Evolutionary conservation across 92 coral and sea anemone genomes (phyloP).

Genomic region (Phenganax stokvisi): DNA sequence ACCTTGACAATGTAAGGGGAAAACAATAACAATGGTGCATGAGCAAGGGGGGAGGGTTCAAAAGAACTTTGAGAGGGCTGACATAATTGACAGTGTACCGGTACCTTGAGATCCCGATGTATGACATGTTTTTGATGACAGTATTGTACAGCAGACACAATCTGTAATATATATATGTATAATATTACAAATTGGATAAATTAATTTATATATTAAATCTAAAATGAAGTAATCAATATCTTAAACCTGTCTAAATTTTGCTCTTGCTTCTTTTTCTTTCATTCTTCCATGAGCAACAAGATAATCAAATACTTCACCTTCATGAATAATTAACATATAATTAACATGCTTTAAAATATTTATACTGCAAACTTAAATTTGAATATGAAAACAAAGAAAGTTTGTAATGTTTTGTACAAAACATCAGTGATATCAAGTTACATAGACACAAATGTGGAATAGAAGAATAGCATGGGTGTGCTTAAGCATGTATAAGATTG

Average conservation of each 20-base stretch:
- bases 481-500: too few species aligned
- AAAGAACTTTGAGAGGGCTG: too few species aligned
- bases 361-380: slow-evolving; percentile 7
- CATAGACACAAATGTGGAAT: not conserved
- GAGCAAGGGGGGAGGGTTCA: too few species aligned
- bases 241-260: slow-evolving; percentile 89
- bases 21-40: too few species aligned
- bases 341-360: slow-evolving; percentile 13
- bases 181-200: not conserved
- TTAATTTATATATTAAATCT: not conserved
- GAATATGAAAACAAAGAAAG: slow-evolving; percentile 1
- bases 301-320: slow-evolving; percentile 97
- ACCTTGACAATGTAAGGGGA: too few species aligned
- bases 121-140: slow-evolving; percentile 98
- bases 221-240: not conserved
- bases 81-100: slow-evolving; percentile 39
- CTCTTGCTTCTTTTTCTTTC: slow-evolving; percentile 97
- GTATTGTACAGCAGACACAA: slow-evolving; percentile 95
- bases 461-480: not conserved
- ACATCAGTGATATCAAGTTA: not conserved
- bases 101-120: slow-evolving; percentile 91
- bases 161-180: slow-evolving; percentile 41
- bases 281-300: slow-evolving; percentile 99
- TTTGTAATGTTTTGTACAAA: not conserved
- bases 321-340: not conserved